phyloP scores from a whole-genome alignment of 1,140 invertebrate genomes.

The Drosophila varians region DNA sequence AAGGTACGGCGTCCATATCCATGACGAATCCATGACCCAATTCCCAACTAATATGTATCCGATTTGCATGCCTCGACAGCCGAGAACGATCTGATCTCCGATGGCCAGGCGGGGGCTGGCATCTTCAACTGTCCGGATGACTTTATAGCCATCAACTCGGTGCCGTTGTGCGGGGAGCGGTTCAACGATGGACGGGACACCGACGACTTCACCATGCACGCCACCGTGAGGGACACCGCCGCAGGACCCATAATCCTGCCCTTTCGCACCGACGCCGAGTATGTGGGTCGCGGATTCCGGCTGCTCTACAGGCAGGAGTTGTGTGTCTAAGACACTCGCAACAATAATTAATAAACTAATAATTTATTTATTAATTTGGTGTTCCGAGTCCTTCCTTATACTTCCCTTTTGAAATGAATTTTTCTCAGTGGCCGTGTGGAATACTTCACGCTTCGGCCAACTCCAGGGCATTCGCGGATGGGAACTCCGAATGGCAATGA shows the following conservation, averaged over 20 bases:
- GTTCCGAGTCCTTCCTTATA: too few relatives aligned
- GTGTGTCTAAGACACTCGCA: constrained; percentile 74
- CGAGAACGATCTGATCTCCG: constrained; percentile 84
- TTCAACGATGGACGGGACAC: constrained; percentile 87
- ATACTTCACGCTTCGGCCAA: constrained; percentile 67
- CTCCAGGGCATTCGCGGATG: constrained; percentile 54
- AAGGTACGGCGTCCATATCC: constrained; percentile 54
- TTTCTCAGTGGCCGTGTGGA: constrained; percentile 24
- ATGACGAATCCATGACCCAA: background rate
- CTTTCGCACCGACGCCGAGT: constrained; percentile 84
- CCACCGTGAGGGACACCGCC: constrained; percentile 87
- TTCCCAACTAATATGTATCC: background rate
- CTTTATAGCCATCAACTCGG: constrained; percentile 88
- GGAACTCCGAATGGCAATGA: constrained; percentile 38
- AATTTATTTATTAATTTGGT: too few relatives aligned
- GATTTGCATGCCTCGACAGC: constrained; percentile 20
- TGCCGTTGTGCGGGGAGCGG: constrained; percentile 89
- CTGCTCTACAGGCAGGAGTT: constrained; percentile 85
- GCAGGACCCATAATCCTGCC: constrained; percentile 85
- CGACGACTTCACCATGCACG: constrained; percentile 87
- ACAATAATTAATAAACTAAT: background rate
- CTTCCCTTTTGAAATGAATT: background rate
- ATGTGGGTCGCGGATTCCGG: constrained; percentile 85
- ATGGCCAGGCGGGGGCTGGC: constrained; percentile 88
- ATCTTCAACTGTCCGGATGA: constrained; percentile 90